Percentiles rank a stretch among this genome's conserved stretches.
Evolutionary conservation across 2,113 vertebrate genomes (phyloP).

Genomic region (Actenoides lindsayi): DNA sequence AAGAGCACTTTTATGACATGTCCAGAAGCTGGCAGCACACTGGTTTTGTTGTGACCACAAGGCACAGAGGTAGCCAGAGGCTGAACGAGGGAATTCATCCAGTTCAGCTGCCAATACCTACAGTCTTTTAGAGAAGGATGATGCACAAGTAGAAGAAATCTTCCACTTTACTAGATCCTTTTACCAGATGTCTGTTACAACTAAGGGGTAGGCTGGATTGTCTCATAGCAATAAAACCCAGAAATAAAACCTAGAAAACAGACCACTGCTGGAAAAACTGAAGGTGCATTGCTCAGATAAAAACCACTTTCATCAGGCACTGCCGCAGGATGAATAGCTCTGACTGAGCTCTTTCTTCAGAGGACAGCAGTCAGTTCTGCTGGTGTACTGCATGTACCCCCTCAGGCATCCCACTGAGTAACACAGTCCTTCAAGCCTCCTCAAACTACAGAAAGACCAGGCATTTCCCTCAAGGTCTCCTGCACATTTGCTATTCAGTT

Average conservation of each 20-base stretch:
- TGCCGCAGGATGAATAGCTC: neutral
- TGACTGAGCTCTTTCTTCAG: neutral
- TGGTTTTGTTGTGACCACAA: neutral
- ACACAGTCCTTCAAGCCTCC: neutral
- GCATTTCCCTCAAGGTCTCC: neutral
- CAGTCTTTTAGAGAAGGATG: neutral
- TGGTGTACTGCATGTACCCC: neutral
- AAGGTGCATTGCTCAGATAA: neutral
- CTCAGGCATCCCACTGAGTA: neutral
- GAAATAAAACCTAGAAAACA: neutral
- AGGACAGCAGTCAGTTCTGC: neutral
- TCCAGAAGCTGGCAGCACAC: neutral
- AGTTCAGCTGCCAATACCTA: neutral
- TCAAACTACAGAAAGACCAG: neutral
- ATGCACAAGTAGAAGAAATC: neutral
- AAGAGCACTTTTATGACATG: rapidly evolving
- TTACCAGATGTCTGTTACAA: neutral
- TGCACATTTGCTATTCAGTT: neutral
- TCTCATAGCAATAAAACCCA: neutral
- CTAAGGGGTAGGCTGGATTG: neutral
- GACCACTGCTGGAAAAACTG: neutral
- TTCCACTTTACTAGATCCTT: neutral
- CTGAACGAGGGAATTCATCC: neutral
- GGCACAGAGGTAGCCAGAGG: neutral
- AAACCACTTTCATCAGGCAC: neutral